Conservation (phyloP, 2,797 vertebrate genomes). For the Apogon hyalosoma region DNA sequence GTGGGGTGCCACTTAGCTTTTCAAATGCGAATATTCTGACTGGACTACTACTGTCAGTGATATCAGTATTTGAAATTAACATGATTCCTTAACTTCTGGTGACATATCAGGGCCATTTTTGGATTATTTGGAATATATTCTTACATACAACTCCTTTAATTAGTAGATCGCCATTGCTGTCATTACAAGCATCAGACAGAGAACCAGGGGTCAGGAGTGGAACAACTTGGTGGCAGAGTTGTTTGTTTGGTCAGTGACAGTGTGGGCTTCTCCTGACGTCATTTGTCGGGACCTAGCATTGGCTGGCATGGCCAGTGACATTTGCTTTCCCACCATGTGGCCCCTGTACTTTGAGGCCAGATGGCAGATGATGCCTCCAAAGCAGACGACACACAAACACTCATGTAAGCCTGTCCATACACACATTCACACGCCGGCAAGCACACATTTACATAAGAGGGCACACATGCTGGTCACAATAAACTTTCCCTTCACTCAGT, state of each 20-base stretch:
- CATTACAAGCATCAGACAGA: conserved; percentile 24
- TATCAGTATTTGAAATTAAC: no score
- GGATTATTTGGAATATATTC: no score
- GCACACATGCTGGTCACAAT: conserved; percentile 24
- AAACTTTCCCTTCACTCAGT: conserved; percentile 65
- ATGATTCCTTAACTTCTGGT: no score
- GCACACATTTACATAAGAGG: conserved; percentile 29
- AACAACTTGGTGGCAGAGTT: conserved; percentile 31
- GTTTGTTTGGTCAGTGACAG: conserved; percentile 58
- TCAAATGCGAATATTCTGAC: no score
- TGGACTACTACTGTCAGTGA: no score
- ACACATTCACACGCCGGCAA: conserved; percentile 11
- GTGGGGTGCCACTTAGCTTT: no score
- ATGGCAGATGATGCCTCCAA: conserved; percentile 80
- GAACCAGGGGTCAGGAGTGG: conserved; percentile 55
- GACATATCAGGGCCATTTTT: no score
- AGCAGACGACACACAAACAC: conserved; percentile 68
- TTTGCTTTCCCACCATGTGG: conserved; percentile 83
- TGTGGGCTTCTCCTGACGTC: conserved; percentile 76
- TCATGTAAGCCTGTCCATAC: neutral
- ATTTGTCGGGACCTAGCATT: conserved; percentile 73
- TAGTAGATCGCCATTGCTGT: conserved; percentile 47
- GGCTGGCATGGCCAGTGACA: conserved; percentile 76
- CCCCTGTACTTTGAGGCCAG: conserved; percentile 80
- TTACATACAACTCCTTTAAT: conserved; percentile 25